Conservation (phyloP, 2,888 invertebrate genomes). For the Nematopogon swammerdamellus region DNA sequence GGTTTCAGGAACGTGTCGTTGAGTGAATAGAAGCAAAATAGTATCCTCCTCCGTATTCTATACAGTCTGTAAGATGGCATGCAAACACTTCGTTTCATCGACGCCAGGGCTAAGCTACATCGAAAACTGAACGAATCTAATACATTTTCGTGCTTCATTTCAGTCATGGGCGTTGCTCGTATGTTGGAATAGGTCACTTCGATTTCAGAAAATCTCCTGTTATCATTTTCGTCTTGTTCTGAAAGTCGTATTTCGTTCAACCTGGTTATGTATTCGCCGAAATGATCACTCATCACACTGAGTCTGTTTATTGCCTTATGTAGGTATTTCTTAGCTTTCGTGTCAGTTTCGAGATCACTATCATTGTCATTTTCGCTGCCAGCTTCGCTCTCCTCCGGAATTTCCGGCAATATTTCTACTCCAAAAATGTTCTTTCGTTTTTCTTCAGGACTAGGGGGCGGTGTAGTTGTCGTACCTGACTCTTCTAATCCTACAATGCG, state of each 20-base stretch:
- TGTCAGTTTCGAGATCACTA: slow-evolving; percentile 20
- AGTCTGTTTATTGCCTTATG: slow-evolving; percentile 48
- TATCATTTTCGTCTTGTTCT: slow-evolving; percentile 18
- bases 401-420: slow-evolving; percentile 51
- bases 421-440: slow-evolving; percentile 45
- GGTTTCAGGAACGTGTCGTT: slow-evolving; percentile 47
- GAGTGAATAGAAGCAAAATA: slow-evolving; percentile 31
- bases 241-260: slow-evolving; percentile 29
- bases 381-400: slow-evolving; percentile 49
- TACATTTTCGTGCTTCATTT: slow-evolving; percentile 40
- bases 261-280: slow-evolving; percentile 44
- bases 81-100: slow-evolving; percentile 31
- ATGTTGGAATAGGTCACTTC: slow-evolving; percentile 42
- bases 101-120: slow-evolving; percentile 37
- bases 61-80: slow-evolving; percentile 45
- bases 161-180: slow-evolving; percentile 38
- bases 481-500: too few species aligned
- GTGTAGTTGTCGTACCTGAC: slow-evolving; percentile 26
- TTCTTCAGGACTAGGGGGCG: slow-evolving; percentile 46
- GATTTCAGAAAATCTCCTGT: slow-evolving; percentile 31
- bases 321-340: slow-evolving; percentile 28
- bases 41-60: slow-evolving; percentile 30
- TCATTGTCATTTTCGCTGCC: slow-evolving; percentile 18
- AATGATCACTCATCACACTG: slow-evolving; percentile 46
- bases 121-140: slow-evolving; percentile 43